Evolutionary conservation across 1,140 invertebrate genomes (phyloP).

Genomic region (Drosophila obscura): DNA sequence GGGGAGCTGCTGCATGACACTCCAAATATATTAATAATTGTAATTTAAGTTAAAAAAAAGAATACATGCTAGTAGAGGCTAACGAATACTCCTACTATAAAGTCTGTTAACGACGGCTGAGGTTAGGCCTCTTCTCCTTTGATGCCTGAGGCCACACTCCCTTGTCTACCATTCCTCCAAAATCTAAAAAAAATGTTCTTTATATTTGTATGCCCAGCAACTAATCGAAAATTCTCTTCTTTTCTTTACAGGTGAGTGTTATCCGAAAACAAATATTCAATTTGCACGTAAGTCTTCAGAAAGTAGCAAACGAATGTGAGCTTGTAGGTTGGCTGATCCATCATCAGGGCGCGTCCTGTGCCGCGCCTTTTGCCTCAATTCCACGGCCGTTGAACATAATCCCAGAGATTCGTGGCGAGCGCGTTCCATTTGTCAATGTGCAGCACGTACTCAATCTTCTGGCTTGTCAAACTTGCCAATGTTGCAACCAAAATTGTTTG

Average conservation of each 20-base stretch:
- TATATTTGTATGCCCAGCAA: not conserved
- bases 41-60: not conserved
- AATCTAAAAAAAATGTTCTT: constrained; percentile 6
- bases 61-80: not conserved
- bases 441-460: constrained; percentile 81
- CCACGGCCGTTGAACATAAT: constrained; percentile 7
- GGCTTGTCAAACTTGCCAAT: constrained; percentile 80
- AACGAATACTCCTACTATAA: no score
- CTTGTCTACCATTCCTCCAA: not conserved
- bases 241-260: constrained; percentile 67
- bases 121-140: no score
- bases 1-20: no score
- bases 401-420: constrained; percentile 37
- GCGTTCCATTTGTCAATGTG: constrained; percentile 76
- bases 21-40: no score
- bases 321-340: constrained; percentile 21
- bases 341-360: constrained; percentile 7
- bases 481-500: constrained; percentile 65
- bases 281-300: constrained; percentile 43
- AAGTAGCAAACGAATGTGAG: not conserved
- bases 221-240: constrained; percentile 31
- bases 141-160: no score
- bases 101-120: no score
- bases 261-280: constrained; percentile 41
- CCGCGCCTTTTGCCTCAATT: constrained; percentile 14